Evolutionary conservation across 2,797 vertebrate species (phyloP).

Genomic region (Bufotes viridis): DNA sequence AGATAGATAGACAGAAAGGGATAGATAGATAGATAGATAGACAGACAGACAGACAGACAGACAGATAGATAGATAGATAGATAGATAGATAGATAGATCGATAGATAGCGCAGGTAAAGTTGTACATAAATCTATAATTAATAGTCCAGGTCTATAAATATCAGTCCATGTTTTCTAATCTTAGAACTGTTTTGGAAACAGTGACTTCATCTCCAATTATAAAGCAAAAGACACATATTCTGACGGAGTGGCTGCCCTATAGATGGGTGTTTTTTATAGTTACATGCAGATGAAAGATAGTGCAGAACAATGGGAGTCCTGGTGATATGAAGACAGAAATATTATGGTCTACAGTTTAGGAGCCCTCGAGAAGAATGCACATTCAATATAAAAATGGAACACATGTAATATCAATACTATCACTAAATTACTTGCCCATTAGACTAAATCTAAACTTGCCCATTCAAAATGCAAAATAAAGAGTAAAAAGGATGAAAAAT

Average conservation of each 20-base stretch:
- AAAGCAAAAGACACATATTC: not conserved
- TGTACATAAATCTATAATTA: not conserved
- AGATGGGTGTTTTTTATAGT: not conserved
- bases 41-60: too few species aligned
- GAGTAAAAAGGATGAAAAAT: not conserved
- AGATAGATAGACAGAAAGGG: too few species aligned
- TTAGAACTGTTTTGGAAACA: slow-evolving; percentile 7
- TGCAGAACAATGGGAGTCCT: slow-evolving; percentile 25
- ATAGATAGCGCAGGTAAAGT: too few species aligned
- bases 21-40: too few species aligned
- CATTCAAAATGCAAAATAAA: not conserved
- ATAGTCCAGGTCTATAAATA: slow-evolving; percentile 1
- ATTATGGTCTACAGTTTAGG: slow-evolving; percentile 7
- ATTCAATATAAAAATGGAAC: not conserved
- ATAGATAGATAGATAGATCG: too few species aligned
- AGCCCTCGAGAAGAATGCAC: not conserved
- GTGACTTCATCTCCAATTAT: not conserved
- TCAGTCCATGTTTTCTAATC: not conserved
- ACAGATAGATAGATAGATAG: too few species aligned
- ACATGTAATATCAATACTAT: not conserved
- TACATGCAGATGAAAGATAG: slow-evolving; percentile 13
- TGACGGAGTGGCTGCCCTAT: not conserved
- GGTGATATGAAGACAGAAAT: slow-evolving; percentile 25
- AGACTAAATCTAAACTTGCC: not conserved
- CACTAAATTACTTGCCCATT: too few species aligned